A percentile compares a stretch with the other conserved stretches of the same genome.
These are phyloP conservation scores for Jaculus jaculus DNA, from an alignment of 2,113 vertebrate genomes.

Conservation along the genomic window DNA sequence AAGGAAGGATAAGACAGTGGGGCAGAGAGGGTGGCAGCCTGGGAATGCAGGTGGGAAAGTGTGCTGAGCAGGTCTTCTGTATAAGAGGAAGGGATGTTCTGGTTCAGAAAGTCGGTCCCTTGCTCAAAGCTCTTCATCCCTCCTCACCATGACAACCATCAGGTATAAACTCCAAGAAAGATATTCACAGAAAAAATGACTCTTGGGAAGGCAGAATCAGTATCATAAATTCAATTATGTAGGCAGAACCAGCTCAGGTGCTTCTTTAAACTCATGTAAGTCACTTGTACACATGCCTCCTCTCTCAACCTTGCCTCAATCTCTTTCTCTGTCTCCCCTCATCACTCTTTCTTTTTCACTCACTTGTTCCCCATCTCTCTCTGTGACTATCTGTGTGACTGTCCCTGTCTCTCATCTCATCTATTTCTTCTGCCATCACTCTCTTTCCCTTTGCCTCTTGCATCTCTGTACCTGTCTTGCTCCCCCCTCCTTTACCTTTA, in stretches of 20 bases:
- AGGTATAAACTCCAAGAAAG: neutral
- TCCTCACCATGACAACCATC: neutral
- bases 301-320: neutral
- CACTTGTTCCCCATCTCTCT: no score
- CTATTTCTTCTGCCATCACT: neutral
- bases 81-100: accelerated
- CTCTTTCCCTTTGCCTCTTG: neutral
- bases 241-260: neutral
- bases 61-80: neutral
- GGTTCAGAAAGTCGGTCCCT: neutral
- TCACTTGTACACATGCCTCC: neutral
- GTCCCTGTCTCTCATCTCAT: no score
- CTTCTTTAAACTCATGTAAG: neutral
- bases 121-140: neutral
- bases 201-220: neutral
- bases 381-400: neutral
- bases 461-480: neutral
- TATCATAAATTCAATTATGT: neutral
- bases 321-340: no score
- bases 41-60: accelerated
- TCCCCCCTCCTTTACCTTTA: no score
- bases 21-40: accelerated
- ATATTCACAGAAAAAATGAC: neutral
- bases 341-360: neutral
- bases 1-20: neutral